Conservation (phyloP, 2,888 invertebrate genomes). For the Meta bourneti region DNA sequence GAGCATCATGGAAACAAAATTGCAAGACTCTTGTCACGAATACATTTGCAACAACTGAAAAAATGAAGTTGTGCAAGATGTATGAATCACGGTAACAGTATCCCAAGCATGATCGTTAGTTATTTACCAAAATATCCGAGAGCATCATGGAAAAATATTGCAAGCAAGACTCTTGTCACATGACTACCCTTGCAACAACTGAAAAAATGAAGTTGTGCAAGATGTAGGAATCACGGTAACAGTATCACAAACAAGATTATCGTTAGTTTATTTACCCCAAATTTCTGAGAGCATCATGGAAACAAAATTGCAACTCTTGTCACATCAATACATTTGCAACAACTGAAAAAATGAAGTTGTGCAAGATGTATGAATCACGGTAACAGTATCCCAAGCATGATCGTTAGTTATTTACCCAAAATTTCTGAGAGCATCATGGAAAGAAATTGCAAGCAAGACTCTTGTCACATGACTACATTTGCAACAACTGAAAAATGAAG, state of each 20-base stretch:
- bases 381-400: background rate
- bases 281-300: background rate
- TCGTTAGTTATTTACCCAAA: too few relatives aligned
- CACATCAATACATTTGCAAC: too few relatives aligned
- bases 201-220: constrained; percentile 13
- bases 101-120: too few relatives aligned
- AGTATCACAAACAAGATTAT: background rate
- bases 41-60: background rate
- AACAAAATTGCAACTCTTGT: background rate
- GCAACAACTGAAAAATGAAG: too few relatives aligned
- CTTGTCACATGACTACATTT: too few relatives aligned
- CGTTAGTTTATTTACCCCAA: background rate
- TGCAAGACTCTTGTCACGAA: background rate
- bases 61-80: constrained; percentile 6
- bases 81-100: constrained; percentile 28
- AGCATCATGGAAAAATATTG: background rate
- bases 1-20: background rate
- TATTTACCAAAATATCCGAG: background rate
- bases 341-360: background rate
- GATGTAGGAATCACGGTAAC: constrained; percentile 23
- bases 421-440: background rate
- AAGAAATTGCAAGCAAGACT: background rate
- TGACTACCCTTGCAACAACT: background rate
- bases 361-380: constrained; percentile 33
- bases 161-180: background rate